Evolutionary conservation across 1,140 invertebrate genomes (phyloP).

Genomic region (Rhagoletis pomonella): DNA sequence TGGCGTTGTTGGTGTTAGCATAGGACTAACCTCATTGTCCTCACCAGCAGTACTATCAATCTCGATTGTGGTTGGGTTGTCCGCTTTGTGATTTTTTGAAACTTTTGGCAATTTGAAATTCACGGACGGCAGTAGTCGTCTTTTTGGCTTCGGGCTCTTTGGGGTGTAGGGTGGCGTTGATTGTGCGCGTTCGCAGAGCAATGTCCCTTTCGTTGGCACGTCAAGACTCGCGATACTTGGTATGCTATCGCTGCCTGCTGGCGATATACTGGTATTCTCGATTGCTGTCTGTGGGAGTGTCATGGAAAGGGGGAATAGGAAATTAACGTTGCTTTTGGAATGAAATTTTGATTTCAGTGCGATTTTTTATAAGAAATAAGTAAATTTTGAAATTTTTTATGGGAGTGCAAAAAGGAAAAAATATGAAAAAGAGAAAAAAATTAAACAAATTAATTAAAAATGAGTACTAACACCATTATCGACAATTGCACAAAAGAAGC

Average conservation of each 20-base stretch:
- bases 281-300: neutral
- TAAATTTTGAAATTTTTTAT: neutral
- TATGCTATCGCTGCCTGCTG: constrained; percentile 17
- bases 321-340: constrained; percentile 42
- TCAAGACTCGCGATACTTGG: neutral
- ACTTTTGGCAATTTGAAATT: constrained; percentile 10
- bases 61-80: neutral
- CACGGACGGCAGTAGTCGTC: constrained; percentile 1
- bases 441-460: constrained; percentile 3
- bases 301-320: constrained; percentile 35
- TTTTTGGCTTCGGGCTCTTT: neutral
- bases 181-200: neutral
- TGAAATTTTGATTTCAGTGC: constrained; percentile 2
- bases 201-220: neutral
- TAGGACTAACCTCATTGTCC: neutral
- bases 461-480: neutral
- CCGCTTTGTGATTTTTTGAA: neutral
- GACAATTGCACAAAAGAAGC: neutral
- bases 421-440: constrained; percentile 15
- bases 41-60: neutral
- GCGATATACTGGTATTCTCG: neutral
- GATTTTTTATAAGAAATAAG: neutral
- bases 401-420: constrained; percentile 4
- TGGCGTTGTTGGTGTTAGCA: neutral
- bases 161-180: neutral